A percentile compares a stretch with the other conserved stretches of the same genome.
These are phyloP conservation scores for Xylocopa sonorina DNA, from an alignment of 1,140 invertebrate genomes.

Conservation along the genomic window DNA sequence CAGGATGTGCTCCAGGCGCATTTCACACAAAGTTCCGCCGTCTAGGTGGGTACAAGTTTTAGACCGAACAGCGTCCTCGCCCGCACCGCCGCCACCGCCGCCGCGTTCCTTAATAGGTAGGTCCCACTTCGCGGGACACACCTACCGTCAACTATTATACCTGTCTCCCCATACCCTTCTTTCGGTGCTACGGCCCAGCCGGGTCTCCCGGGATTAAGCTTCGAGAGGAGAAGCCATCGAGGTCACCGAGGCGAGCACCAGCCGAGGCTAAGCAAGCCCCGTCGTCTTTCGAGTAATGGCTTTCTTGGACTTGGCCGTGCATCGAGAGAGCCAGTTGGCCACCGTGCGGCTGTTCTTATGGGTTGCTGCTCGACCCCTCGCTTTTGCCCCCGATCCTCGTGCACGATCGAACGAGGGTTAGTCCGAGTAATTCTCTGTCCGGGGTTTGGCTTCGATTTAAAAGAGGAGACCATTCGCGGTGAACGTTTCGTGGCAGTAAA, in stretches of 20 bases:
- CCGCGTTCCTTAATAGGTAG: conserved; percentile 63
- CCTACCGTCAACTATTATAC: conserved; percentile 45
- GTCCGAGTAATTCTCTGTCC: too few relatives aligned
- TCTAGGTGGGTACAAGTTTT: conserved; percentile 66
- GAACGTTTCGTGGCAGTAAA: too few relatives aligned
- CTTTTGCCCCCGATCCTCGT: neutral
- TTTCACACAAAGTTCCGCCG: conserved; percentile 62
- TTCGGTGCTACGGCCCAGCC: neutral
- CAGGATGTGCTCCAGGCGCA: conserved; percentile 68
- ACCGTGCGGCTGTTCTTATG: neutral
- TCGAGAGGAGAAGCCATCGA: conserved; percentile 28
- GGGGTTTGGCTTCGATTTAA: too few relatives aligned
- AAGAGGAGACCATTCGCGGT: too few relatives aligned
- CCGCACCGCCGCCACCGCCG: conserved; percentile 17
- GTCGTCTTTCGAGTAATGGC: neutral
- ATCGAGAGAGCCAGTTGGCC: neutral
- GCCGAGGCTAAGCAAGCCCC: conserved; percentile 11
- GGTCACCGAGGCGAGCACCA: conserved; percentile 29
- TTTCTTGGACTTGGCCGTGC: neutral
- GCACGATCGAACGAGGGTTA: neutral
- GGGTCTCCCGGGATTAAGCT: neutral
- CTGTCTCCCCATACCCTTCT: conserved; percentile 22
- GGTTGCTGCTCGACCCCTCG: neutral
- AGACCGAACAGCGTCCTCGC: conserved; percentile 40
- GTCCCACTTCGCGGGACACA: conserved; percentile 54